Evolutionary conservation across 2,888 invertebrate genomes (phyloP), one percentile per base, ranked within the genome.

Genomic region (Rhagophthalmus giganteus): DNA sequence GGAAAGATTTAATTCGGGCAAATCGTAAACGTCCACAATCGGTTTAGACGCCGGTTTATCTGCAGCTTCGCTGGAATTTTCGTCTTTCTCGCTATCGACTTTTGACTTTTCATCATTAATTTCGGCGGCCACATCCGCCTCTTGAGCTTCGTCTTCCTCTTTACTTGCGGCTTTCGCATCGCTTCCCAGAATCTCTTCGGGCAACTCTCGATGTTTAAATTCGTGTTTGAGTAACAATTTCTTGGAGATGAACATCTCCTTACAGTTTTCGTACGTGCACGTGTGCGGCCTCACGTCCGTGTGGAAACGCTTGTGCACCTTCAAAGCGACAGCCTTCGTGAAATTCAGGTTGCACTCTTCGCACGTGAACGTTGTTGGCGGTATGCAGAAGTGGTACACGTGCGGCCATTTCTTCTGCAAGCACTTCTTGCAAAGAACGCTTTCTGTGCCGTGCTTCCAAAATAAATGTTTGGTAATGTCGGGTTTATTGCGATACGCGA

Each of bases 361-460:
- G 75, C 93, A 93, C 1, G 79, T 76, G 71, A 92, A 92, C 44
- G 82, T 79, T 6, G 81, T 75, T 2, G 92, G 90, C 27, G 92
- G 92, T 57, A 87, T 83, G 70, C 93, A 93, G 67, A 93, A 93
- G 70, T 93, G 93, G 76, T 92, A 93, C 3, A 92, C 88, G 73
- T 93, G 91, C 0, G 90, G 90, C 93, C 93, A 93, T 65, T 91
- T 91, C 68, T 92, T 93, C 67, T 92, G 90, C 39, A 91, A 74
- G 71, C 93, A 93, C 66, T 82, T 85, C 71, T 90, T 90, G 69
- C 93, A 93, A 24, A 86, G 74, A 1, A 89, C 86, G 74, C 91
- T 91, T 68, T 93, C 90, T 1, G 92, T 92, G 12, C 92, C 92
- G 72, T 94, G 93, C 73, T 93, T 94, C 92, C 93, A 93, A 71